Evolutionary conservation across 2,888 invertebrate species (phyloP).

Genomic region (Metalampra italica): DNA sequence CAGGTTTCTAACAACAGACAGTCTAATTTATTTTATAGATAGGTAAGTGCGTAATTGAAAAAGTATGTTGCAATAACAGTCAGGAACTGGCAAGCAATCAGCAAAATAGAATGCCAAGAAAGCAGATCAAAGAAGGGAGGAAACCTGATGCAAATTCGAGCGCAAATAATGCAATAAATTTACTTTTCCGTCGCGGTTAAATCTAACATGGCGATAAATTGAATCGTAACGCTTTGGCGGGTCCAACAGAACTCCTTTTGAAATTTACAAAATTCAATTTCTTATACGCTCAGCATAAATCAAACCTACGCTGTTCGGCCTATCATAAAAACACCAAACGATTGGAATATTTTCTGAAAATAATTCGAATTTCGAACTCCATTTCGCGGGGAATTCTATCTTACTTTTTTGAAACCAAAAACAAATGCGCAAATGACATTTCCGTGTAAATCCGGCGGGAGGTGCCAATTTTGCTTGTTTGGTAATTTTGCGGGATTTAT

Average conservation of each 20-base stretch:
- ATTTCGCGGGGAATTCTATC: not conserved
- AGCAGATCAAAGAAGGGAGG: conserved; percentile 53
- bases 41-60: not conserved
- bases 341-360: not conserved
- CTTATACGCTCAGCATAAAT: conserved; percentile 44
- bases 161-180: conserved; percentile 62
- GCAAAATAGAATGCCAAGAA: conserved; percentile 36
- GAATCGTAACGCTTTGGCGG: conserved; percentile 53
- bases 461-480: conserved; percentile 57
- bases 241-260: conserved; percentile 42
- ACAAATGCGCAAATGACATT: conserved; percentile 54
- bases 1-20: conserved; percentile 7
- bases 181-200: conserved; percentile 43
- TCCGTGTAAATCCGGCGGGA: conserved; percentile 41
- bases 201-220: conserved; percentile 59
- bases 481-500: conserved; percentile 62
- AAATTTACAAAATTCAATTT: conserved; percentile 58
- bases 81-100: conserved; percentile 30
- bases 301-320: conserved; percentile 20
- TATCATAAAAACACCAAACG: conserved; percentile 3
- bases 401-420: conserved; percentile 15
- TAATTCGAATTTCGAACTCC: not conserved
- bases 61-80: not conserved
- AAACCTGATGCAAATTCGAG: conserved; percentile 39
- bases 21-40: not conserved